These are phyloP conservation scores for Lasioglossum baleicum DNA, from an alignment of 1,140 invertebrate species.

Conservation along the genomic window DNA sequence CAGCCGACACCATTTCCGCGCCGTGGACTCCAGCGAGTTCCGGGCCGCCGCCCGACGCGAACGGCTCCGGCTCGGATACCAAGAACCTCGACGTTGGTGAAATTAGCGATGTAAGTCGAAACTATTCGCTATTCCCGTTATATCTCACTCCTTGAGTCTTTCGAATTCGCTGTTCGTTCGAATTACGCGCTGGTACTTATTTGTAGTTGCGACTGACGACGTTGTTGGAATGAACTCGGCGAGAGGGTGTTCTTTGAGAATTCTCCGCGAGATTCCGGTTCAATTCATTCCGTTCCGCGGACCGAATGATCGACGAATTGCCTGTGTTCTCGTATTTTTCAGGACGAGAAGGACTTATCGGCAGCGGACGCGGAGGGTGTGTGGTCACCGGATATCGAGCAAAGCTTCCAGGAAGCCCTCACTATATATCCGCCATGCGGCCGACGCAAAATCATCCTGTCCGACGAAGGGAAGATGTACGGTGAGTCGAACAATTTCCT, in stretches of 20 bases:
- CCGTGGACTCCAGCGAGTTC: constrained; percentile 89
- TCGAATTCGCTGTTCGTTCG: too few species aligned
- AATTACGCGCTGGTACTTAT: too few species aligned
- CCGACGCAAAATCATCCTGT: constrained; percentile 98
- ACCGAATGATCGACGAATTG: constrained; percentile 19
- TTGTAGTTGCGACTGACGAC: too few species aligned
- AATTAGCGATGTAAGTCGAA: constrained; percentile 85
- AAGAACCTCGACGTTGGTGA: constrained; percentile 91
- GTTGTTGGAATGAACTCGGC: too few species aligned
- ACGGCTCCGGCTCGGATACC: constrained; percentile 89
- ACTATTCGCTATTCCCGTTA: too few species aligned
- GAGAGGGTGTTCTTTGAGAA: too few species aligned
- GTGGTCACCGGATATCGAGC: constrained; percentile 99
- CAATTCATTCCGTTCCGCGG: not conserved
- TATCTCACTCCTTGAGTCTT: too few species aligned
- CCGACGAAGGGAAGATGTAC: constrained; percentile 99
- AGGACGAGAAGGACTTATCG: constrained; percentile 94
- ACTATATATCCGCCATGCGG: constrained; percentile 99
- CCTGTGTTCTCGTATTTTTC: constrained; percentile 64
- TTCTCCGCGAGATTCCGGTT: not conserved
- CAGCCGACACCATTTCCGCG: constrained; percentile 92
- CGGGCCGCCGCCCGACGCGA: constrained; percentile 87
- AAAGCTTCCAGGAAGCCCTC: constrained; percentile 99
- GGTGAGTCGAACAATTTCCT: constrained; percentile 88
- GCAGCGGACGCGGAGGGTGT: constrained; percentile 99